Percentiles rank a stretch among this genome's conserved stretches.
These are phyloP conservation scores for Babylonia areolata DNA, from an alignment of 1,140 invertebrate species.

Conservation along the genomic window DNA sequence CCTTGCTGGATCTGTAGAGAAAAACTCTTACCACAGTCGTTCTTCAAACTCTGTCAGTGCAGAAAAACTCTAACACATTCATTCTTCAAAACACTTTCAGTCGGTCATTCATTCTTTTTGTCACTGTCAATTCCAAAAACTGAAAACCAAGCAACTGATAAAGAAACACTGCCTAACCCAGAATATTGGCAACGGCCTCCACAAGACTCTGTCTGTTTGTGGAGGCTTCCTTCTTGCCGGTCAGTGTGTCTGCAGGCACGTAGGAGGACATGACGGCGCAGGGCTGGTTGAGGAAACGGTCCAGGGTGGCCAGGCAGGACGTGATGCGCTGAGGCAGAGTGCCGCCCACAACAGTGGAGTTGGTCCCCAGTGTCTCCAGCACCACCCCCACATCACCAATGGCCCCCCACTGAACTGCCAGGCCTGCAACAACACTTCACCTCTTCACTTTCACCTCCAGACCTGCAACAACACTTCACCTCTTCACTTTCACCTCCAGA, in stretches of 20 bases:
- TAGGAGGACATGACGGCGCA: conserved; percentile 90
- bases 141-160: no score
- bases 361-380: conserved; percentile 89
- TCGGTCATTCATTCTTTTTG: no score
- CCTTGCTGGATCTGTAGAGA: no score
- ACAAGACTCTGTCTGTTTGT: conserved; percentile 60
- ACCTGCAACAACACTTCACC: no score
- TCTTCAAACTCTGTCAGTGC: no score
- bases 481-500: no score
- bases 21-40: no score
- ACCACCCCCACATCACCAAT: conserved; percentile 97
- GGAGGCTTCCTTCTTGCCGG: conserved; percentile 46
- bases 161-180: conserved; percentile 64
- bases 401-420: conserved; percentile 98
- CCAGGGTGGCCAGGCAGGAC: conserved; percentile 91
- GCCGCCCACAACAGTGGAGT: conserved; percentile 94
- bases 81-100: no score
- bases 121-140: no score
- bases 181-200: conserved; percentile 72
- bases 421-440: conserved; percentile 70
- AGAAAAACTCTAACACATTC: no score
- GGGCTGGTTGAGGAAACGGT: conserved; percentile 90
- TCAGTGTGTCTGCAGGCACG: conserved; percentile 85
- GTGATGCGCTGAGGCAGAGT: conserved; percentile 93
- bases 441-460: no score